Conservation (phyloP, 2,888 invertebrate species). For the Eutolmus rufibarbis region DNA sequence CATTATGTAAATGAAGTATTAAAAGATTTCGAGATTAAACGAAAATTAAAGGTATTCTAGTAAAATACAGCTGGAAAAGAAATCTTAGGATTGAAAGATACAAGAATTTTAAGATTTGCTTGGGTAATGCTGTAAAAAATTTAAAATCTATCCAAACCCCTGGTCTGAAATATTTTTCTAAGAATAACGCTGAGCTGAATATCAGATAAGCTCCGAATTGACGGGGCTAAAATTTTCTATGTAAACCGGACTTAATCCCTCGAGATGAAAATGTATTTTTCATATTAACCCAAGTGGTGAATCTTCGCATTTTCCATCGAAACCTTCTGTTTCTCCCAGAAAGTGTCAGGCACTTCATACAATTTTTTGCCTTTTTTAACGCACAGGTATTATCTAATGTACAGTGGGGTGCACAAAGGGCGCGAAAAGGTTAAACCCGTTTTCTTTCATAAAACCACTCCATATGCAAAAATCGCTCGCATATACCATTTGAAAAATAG, state of each 20-base stretch:
- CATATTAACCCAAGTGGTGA: not conserved
- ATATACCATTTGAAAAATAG: not conserved
- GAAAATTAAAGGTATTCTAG: not conserved
- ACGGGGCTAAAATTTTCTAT: not conserved
- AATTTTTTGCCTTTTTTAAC: not conserved
- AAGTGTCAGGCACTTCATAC: not conserved
- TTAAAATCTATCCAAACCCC: not conserved
- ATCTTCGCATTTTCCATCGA: not conserved
- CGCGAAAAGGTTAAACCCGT: not conserved
- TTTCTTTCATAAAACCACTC: not conserved
- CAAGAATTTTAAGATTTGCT: not conserved
- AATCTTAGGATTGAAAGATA: not conserved
- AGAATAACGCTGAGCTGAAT: not conserved
- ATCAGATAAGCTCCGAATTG: not conserved
- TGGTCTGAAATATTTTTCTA: not conserved
- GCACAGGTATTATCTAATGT: not conserved
- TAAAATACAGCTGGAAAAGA: not conserved
- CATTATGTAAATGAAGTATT: not conserved
- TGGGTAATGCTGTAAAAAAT: not conserved
- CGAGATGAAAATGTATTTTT: not conserved
- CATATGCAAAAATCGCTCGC: not conserved
- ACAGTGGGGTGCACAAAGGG: not conserved
- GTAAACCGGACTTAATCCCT: not conserved
- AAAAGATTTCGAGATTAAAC: not conserved
- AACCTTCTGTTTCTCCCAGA: not conserved